A percentile compares a stretch with the other conserved stretches of the same genome.
These are phyloP conservation scores for Cichlasoma orientale DNA, from an alignment of 2,797 vertebrate genomes.

Conservation along the genomic window DNA sequence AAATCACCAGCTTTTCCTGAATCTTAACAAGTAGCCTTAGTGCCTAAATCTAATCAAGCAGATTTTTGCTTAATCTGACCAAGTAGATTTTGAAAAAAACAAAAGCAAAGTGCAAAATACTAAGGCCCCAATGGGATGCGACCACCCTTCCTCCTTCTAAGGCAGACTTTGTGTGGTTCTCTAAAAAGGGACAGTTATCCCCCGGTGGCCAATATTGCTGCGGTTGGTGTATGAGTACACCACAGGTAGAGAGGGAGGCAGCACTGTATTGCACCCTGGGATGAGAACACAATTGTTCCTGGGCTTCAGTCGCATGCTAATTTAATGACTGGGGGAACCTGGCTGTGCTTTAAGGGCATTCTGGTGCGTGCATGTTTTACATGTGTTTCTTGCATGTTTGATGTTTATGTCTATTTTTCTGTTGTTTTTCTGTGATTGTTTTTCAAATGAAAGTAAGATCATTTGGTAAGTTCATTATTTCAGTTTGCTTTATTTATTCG, in stretches of 20 bases:
- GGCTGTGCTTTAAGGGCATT: not conserved
- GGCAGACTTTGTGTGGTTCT: not conserved
- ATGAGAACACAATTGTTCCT: too few species aligned
- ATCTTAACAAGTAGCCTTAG: too few species aligned
- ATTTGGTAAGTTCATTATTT: constrained; percentile 25
- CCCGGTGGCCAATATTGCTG: not conserved
- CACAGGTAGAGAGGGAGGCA: not conserved
- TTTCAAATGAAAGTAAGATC: constrained; percentile 8
- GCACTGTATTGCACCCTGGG: too few species aligned
- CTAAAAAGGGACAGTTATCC: not conserved
- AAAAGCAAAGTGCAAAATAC: too few species aligned
- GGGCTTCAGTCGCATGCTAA: too few species aligned
- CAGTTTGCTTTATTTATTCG: constrained; percentile 10
- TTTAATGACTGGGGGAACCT: not conserved
- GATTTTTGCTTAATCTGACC: not conserved
- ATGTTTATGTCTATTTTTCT: not conserved
- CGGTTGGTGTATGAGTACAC: not conserved
- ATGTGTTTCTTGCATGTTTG: not conserved
- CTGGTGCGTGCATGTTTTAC: not conserved
- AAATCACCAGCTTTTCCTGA: too few species aligned
- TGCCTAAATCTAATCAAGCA: not conserved
- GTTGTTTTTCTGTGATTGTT: not conserved
- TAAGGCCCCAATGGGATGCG: not conserved
- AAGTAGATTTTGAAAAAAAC: not conserved
- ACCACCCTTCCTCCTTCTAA: not conserved